Base-by-base conservation (phyloP, 2,797 vertebrate genomes). In the Acestrorhynchus altus region DNA sequence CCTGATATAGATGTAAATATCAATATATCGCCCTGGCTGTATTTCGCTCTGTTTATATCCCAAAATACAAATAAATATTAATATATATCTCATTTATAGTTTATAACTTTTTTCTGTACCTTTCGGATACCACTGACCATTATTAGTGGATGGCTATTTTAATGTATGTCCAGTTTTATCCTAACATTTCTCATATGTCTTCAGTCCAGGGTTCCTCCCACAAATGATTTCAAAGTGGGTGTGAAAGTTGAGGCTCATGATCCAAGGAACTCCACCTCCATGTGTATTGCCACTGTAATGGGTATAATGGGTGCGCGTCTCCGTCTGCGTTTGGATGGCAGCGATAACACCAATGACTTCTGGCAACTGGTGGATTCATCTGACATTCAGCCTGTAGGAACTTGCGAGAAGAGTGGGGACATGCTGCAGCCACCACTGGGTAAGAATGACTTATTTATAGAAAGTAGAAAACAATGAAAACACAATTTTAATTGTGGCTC, bases 381-480 rank as follows among this genome's bases (percentile, higher is more conserved):
- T 0, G 95, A 95, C 51, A 94, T 95, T 86, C 94, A 95, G 77
- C 93, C 94, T 39, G 82, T 96, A 0, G 95, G 95, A 54, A 95
- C 93, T 12, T 96, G 94, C 24, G 95, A 95, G 84, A 94, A 92
- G 85, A 88, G 87, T 39, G 94, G 94, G 22, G 94, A 92, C 52
- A 94, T 96, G 94, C 92, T 96, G 76, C 95, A 95, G 78, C 95
- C 95, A 56, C 95, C 95, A 0, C 87, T 96, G 11, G 95, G 95
- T 96, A 90, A 92, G 90, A 22, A 22, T 8, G 12, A 18, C 26
- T 15, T 10, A 6, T 42, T 42, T 42, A 2, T 42, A 42, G 40
- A 42, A n/a, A n/a, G n/a, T n/a, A n/a, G n/a, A n/a, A n/a, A n/a
- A n/a, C n/a, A n/a, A n/a, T n/a, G n/a, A n/a, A n/a, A n/a, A n/a